phyloP scores from a whole-genome alignment of 2,888 invertebrate genomes.

The Hirtodrosophila cameraria region DNA sequence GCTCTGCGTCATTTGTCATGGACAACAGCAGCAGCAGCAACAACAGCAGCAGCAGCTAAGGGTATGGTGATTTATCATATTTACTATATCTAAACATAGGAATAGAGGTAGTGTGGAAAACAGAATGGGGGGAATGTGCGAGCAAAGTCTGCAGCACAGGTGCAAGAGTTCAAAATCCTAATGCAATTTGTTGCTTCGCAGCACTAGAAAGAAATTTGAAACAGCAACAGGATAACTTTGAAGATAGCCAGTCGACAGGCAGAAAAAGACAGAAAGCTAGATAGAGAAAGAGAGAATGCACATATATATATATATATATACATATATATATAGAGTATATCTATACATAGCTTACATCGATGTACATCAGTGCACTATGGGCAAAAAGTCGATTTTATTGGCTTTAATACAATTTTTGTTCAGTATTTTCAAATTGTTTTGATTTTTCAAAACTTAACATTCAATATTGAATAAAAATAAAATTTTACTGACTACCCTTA shows the following conservation, averaged over 20 bases:
- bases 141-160: conserved; percentile 49
- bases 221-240: conserved; percentile 8
- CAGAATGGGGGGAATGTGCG: not conserved
- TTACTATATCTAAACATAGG: conserved; percentile 42
- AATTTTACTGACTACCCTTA: too few species aligned
- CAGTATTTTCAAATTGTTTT: too few species aligned
- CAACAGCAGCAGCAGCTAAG: conserved; percentile 27
- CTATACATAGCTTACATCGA: conserved; percentile 1
- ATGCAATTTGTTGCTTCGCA: conserved; percentile 73
- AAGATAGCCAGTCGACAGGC: conserved; percentile 18
- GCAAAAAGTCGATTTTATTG: too few species aligned
- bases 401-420: too few species aligned
- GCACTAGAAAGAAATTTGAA: conserved; percentile 18
- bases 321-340: conserved; percentile 3
- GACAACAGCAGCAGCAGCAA: conserved; percentile 41
- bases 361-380: too few species aligned
- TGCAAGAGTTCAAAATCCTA: conserved; percentile 72
- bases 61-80: conserved; percentile 75
- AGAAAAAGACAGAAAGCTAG: conserved; percentile 18
- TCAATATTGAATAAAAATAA: too few species aligned
- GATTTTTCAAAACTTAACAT: too few species aligned
- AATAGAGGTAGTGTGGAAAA: not conserved
- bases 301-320: conserved; percentile 4
- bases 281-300: not conserved
- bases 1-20: conserved; percentile 73